Base-by-base conservation (phyloP, 2,888 invertebrate genomes). In the Pachycephus smyrnensis region DNA sequence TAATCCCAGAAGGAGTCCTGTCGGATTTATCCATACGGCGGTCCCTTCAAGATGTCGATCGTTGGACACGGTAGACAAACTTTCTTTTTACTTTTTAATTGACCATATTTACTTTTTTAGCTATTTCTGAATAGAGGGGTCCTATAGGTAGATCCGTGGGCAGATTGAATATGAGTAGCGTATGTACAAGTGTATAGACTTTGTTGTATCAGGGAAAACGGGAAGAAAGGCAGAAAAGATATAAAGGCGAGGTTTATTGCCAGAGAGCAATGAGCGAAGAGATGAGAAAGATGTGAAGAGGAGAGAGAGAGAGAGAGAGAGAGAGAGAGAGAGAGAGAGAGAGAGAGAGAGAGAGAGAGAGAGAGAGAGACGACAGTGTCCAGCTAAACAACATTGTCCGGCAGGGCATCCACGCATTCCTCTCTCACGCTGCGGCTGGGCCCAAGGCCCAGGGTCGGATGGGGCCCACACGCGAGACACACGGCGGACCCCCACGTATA, bases 381-480 rank as follows among this genome's bases (percentile, higher is more conserved):
- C 71, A 71, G 71, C 71, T 33, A 33, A 71, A 71, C 12, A 87
- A 88, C 88, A 88, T 87, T 85, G 86, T 87, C 87, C 85, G 85
- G 84, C 89, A 88, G 89, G 89, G 90, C 89, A 89, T 89, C 87
- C 87, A 79, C 87, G 89, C 90, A 90, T 90, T 90, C 90, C 90
- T 90, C 90, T 90, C 90, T 90, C 90, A 90, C 90, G 90, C 90
- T 90, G 88, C 84, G 87, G 85, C 86, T 86, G 85, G 85, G 68
- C 12, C 68, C 30, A 12, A 35, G 75, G 75, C 76, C 73, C 80
- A 81, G 83, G 81, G 77, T 76, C 82, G 79, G 80, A 81, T 79
- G 80, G 85, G 81, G 84, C 86, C 87, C 85, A 86, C 86, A 87
- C 86, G 76, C 78, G 33, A 73, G 55, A 55, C 69, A 77, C 36